Percentiles rank a stretch among this genome's conserved stretches.
Conservation (phyloP, 1,140 invertebrate genomes). For the Streblospio benedicti region DNA sequence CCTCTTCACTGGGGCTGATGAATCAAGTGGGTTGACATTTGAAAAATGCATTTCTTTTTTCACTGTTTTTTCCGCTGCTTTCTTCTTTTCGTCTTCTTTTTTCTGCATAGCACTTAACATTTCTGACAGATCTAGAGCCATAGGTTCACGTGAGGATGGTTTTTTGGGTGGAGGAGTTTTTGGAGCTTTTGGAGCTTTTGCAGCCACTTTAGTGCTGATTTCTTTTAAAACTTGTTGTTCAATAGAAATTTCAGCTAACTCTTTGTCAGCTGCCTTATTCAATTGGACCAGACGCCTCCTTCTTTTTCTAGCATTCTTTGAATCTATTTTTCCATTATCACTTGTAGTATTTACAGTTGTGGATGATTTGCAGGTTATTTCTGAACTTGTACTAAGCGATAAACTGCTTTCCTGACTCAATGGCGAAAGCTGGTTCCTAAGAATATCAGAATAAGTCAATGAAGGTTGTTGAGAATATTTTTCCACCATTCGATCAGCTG, state of each 20-base stretch:
- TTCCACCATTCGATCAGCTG: neutral
- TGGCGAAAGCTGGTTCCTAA: conserved; percentile 11
- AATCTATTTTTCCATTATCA: neutral
- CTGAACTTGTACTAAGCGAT: neutral
- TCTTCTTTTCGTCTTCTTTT: neutral
- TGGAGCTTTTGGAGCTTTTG: neutral
- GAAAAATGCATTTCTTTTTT: neutral
- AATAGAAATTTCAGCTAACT: conserved; percentile 38
- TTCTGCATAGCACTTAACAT: conserved; percentile 32
- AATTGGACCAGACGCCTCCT: conserved; percentile 32
- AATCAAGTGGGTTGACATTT: conserved; percentile 32
- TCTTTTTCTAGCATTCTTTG: conserved; percentile 28
- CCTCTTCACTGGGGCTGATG: conserved; percentile 35
- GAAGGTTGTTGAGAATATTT: neutral
- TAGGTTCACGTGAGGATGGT: conserved; percentile 37
- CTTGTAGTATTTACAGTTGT: too few species aligned
- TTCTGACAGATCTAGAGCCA: conserved; percentile 30
- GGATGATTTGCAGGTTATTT: too few species aligned
- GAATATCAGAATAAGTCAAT: conserved; percentile 28
- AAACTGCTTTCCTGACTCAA: neutral
- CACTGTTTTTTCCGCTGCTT: neutral
- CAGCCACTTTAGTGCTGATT: conserved; percentile 16
- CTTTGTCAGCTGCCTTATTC: conserved; percentile 37
- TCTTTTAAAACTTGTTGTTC: conserved; percentile 39
- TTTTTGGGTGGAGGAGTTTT: conserved; percentile 21